Evolutionary conservation across 2,888 invertebrate species (phyloP).

Genomic region (Amphipoea lucens): DNA sequence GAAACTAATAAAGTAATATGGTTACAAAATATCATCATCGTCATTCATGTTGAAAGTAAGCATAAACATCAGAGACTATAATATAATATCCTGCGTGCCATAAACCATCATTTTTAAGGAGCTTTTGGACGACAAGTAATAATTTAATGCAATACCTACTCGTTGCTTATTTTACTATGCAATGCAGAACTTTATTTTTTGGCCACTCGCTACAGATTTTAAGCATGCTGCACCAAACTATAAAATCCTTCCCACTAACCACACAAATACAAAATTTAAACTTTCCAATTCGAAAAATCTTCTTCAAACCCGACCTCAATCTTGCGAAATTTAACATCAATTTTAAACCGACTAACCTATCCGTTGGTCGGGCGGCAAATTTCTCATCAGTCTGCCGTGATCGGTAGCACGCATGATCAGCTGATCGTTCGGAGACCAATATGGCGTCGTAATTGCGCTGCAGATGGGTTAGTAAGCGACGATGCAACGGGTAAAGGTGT

Average conservation of each 20-base stretch:
- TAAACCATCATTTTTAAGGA: too few species aligned
- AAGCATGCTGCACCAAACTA: neutral
- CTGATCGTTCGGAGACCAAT: constrained; percentile 58
- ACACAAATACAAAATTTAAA: neutral
- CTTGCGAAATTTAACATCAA: constrained; percentile 58
- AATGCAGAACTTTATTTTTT: neutral
- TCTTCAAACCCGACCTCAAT: constrained; percentile 33
- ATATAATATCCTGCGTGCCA: neutral
- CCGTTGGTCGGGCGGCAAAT: constrained; percentile 85
- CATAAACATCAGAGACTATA: neutral
- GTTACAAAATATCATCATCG: neutral
- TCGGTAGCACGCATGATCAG: constrained; percentile 73
- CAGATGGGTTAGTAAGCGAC: constrained; percentile 58
- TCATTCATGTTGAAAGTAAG: neutral
- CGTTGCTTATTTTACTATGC: neutral
- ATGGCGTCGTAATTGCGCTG: constrained; percentile 71
- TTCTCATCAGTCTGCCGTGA: constrained; percentile 81
- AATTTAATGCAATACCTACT: too few species aligned
- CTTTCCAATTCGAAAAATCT: constrained; percentile 26
- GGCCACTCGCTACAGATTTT: neutral
- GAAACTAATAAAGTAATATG: neutral
- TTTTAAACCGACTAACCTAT: constrained; percentile 72
- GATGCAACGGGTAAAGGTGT: constrained; percentile 32
- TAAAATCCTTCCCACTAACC: neutral
- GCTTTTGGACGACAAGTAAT: neutral